phyloP scores from a whole-genome alignment of 2,113 vertebrate species.

The Saguinus midas region DNA sequence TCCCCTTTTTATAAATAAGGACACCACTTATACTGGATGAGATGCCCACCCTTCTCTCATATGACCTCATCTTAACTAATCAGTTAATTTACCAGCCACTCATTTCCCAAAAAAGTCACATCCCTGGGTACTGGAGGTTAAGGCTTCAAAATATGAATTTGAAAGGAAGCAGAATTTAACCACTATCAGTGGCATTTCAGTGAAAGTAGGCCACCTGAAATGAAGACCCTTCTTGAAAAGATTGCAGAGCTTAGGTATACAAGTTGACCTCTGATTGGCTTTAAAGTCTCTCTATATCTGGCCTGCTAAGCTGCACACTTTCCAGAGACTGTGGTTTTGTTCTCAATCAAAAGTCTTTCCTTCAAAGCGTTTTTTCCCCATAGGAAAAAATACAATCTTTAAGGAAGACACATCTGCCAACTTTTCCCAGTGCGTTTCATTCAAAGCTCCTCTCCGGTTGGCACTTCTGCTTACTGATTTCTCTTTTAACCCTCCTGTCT shows the following conservation, averaged over 20 bases:
- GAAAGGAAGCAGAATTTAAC: background rate
- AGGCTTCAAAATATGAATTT: background rate
- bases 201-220: constrained; percentile 18
- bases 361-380: constrained; percentile 48
- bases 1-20: background rate
- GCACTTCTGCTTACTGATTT: background rate
- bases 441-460: background rate
- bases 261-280: background rate
- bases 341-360: constrained; percentile 33
- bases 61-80: background rate
- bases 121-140: background rate
- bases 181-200: background rate
- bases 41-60: background rate
- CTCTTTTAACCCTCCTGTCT: background rate
- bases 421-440: background rate
- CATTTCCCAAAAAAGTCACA: background rate
- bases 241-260: background rate
- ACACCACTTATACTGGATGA: background rate
- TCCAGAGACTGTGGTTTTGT: constrained; percentile 33
- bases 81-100: background rate
- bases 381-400: constrained; percentile 15
- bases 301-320: background rate
- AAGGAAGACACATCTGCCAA: background rate
- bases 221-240: constrained; percentile 29
- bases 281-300: background rate